Conservation (phyloP, 2,113 vertebrate genomes). For the Hydrochoerus hydrochaeris region DNA sequence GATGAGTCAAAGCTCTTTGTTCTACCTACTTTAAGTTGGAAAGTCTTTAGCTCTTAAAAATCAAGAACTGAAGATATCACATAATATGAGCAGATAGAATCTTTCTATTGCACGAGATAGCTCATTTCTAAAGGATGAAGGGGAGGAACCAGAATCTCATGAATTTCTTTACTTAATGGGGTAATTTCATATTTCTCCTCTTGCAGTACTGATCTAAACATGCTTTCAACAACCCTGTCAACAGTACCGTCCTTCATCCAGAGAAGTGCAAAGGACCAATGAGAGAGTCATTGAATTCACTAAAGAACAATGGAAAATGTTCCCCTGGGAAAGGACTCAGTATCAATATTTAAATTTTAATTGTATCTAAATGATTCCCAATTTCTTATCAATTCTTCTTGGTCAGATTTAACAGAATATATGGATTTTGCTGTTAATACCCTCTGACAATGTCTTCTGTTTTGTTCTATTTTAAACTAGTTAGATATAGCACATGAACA, state of each 20-base stretch:
- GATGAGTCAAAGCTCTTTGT: slow-evolving; percentile 74
- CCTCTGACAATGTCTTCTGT: slow-evolving; percentile 75
- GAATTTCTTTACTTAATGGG: slow-evolving; percentile 15
- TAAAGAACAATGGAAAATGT: slow-evolving; percentile 75
- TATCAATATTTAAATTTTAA: slow-evolving; percentile 82
- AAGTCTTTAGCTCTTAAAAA: slow-evolving; percentile 67
- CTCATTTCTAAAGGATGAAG: neutral
- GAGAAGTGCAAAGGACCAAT: slow-evolving; percentile 11
- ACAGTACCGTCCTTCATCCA: slow-evolving; percentile 34
- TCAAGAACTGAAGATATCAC: slow-evolving; percentile 70
- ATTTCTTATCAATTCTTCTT: slow-evolving; percentile 80
- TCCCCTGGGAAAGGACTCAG: slow-evolving; percentile 76
- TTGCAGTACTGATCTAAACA: neutral
- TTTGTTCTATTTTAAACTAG: slow-evolving; percentile 76
- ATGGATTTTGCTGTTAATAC: slow-evolving; percentile 75
- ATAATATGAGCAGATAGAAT: neutral
- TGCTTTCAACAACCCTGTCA: slow-evolving; percentile 32
- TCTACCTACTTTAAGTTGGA: neutral
- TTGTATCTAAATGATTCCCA: slow-evolving; percentile 75
- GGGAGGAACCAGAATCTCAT: slow-evolving; percentile 1
- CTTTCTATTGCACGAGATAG: slow-evolving; percentile 56
- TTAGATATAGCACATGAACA: slow-evolving; percentile 80
- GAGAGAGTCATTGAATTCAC: slow-evolving; percentile 62
- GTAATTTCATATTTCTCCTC: slow-evolving; percentile 52
- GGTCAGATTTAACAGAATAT: slow-evolving; percentile 74